phyloP scores from a whole-genome alignment of 2,113 vertebrate species.

The Catharus fuscescens region DNA sequence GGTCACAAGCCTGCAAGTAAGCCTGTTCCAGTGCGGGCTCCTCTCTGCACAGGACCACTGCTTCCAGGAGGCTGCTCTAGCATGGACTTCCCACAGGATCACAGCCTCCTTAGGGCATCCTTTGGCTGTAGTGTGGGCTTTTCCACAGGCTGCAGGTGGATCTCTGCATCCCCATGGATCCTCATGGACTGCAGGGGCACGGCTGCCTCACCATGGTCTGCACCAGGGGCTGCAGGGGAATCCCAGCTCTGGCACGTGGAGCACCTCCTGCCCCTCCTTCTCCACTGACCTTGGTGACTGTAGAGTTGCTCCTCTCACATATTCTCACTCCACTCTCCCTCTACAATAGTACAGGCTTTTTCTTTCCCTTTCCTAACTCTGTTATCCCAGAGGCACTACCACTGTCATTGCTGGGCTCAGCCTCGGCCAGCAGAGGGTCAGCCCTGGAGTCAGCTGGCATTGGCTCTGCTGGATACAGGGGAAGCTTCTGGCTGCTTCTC shows the following conservation, averaged over 20 bases:
- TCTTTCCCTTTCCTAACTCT: not conserved
- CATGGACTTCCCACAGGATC: not conserved
- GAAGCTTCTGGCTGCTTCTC: not conserved
- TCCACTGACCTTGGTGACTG: not conserved
- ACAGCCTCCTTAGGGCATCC: not conserved
- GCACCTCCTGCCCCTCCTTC: not conserved
- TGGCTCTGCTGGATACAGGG: accelerated
- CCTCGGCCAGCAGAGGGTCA: not conserved
- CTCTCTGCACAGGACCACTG: not conserved
- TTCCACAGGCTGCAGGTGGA: not conserved
- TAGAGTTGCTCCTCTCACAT: not conserved
- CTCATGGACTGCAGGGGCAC: not conserved
- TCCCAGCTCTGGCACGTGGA: accelerated
- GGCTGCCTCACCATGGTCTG: not conserved
- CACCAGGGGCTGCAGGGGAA: not conserved
- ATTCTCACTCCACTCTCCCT: not conserved
- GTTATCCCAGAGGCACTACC: accelerated
- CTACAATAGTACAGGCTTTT: not conserved
- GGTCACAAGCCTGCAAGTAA: not conserved
- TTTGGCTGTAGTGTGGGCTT: not conserved
- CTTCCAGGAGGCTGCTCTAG: not conserved
- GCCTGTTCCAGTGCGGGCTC: not conserved
- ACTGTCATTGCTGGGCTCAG: not conserved
- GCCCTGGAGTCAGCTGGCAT: accelerated
- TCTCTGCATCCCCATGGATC: not conserved